phyloP scores from a whole-genome alignment of 2,888 invertebrate species.

The Laspeyria flexula region DNA sequence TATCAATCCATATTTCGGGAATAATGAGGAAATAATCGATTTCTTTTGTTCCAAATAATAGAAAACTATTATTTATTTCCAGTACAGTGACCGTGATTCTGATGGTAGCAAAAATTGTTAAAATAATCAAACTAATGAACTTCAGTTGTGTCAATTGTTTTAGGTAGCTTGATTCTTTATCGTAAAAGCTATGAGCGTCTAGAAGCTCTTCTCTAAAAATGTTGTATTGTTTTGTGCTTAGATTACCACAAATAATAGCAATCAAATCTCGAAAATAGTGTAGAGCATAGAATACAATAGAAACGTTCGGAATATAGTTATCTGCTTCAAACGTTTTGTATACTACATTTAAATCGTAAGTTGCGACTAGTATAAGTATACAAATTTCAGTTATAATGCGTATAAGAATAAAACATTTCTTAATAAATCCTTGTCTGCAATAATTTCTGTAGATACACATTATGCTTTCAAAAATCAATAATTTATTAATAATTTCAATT shows the following conservation, averaged over 20 bases:
- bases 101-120: background rate
- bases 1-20: background rate
- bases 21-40: background rate
- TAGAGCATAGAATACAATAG: background rate
- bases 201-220: background rate
- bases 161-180: background rate
- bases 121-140: background rate
- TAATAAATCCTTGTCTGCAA: background rate
- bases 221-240: too few species aligned
- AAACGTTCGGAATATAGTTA: background rate
- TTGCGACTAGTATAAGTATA: background rate
- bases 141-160: background rate
- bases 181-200: background rate
- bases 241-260: background rate
- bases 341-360: background rate
- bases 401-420: background rate
- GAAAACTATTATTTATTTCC: background rate
- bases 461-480: background rate
- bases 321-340: background rate
- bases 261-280: background rate
- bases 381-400: background rate
- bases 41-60: background rate
- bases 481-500: background rate
- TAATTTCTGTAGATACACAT: background rate
- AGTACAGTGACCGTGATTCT: background rate